Conservation (phyloP, 2,113 vertebrate genomes). For the Mustela nigripes region DNA sequence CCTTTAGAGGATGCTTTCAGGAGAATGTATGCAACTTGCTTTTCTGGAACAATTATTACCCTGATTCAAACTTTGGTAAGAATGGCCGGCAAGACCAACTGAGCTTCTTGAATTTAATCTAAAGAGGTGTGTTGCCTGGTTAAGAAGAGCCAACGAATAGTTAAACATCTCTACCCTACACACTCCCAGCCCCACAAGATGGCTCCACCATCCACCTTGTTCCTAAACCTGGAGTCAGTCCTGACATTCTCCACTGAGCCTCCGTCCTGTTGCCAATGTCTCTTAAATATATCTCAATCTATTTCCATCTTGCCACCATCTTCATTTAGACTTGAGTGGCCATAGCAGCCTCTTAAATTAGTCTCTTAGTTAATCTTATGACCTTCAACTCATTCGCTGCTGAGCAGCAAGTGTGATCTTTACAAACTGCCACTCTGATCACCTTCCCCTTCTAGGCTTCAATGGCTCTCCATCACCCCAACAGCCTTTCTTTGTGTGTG, state of each 20-base stretch:
- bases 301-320: not conserved
- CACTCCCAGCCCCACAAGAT: not conserved
- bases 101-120: not conserved
- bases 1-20: not conserved
- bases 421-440: not conserved
- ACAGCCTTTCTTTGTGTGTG: not conserved
- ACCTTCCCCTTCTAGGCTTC: not conserved
- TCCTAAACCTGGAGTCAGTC: not conserved
- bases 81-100: not conserved
- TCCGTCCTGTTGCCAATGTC: not conserved
- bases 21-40: not conserved
- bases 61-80: not conserved
- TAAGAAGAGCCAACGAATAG: not conserved
- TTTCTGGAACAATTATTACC: not conserved
- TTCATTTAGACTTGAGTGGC: not conserved
- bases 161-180: not conserved
- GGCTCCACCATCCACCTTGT: not conserved
- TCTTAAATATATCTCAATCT: not conserved
- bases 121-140: not conserved
- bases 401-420: not conserved
- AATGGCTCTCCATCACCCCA: not conserved
- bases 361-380: not conserved
- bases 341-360: not conserved
- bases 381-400: not conserved
- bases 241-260: not conserved